Conservation (phyloP, 1,140 invertebrate genomes). For the Trachymyrmex septentrionalis region DNA sequence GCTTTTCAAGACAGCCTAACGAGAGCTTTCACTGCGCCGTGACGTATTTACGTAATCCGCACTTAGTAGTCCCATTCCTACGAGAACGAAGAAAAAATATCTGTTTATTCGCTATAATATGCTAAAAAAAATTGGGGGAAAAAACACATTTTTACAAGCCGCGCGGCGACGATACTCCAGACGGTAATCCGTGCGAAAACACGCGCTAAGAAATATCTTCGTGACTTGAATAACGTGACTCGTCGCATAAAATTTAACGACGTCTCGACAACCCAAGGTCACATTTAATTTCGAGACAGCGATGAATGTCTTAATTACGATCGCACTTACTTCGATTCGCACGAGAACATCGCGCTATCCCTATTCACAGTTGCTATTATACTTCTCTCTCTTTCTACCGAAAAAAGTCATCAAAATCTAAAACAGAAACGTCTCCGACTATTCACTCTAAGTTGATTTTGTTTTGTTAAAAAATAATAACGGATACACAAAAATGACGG, state of each 20-base stretch:
- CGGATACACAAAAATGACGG: too few relatives aligned
- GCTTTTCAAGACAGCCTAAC: slow-evolving; percentile 11
- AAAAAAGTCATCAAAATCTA: too few relatives aligned
- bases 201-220: slow-evolving; percentile 4
- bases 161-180: neutral
- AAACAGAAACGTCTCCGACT: too few relatives aligned
- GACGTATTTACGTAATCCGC: neutral
- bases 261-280: neutral
- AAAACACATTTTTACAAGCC: slow-evolving; percentile 11
- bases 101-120: neutral
- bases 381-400: too few relatives aligned
- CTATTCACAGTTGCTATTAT: too few relatives aligned
- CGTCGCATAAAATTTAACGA: slow-evolving; percentile 36
- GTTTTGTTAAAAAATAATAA: too few relatives aligned
- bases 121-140: neutral
- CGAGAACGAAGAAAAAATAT: neutral
- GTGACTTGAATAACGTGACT: slow-evolving; percentile 26
- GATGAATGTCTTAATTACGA: slow-evolving; percentile 43
- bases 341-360: too few relatives aligned
- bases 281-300: neutral
- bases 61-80: neutral
- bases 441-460: too few relatives aligned
- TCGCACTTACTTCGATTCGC: neutral
- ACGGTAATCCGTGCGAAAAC: neutral
- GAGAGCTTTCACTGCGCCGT: neutral